Evolutionary conservation across 1,140 invertebrate genomes (phyloP).

Genomic region (Kradibia gibbosae): DNA sequence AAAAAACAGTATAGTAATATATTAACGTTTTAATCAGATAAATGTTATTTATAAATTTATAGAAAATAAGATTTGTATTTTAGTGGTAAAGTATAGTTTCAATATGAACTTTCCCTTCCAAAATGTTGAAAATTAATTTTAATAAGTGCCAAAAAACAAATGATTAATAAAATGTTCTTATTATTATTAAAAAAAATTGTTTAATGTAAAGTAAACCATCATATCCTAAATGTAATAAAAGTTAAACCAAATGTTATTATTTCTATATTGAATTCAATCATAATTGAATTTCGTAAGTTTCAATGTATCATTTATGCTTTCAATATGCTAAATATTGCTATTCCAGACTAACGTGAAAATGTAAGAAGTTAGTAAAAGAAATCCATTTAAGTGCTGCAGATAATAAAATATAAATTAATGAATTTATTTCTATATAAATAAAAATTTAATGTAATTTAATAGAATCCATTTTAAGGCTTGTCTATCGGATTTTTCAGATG

Average conservation of each 20-base stretch:
- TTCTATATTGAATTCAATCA: not conserved
- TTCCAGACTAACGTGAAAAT: not conserved
- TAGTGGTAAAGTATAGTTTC: too few species aligned
- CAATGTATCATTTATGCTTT: not conserved
- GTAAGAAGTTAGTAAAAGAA: not conserved
- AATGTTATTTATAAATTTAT: too few species aligned
- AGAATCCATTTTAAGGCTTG: not conserved
- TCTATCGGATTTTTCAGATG: not conserved
- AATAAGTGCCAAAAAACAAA: too few species aligned
- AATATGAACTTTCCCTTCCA: too few species aligned
- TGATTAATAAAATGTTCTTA: too few species aligned
- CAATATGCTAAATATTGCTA: not conserved
- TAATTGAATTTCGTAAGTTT: not conserved
- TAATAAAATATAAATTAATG: not conserved
- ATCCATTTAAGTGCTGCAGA: too few species aligned
- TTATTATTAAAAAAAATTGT: too few species aligned
- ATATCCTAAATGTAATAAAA: not conserved
- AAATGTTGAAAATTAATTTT: too few species aligned
- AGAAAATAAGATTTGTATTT: too few species aligned
- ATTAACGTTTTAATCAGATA: too few species aligned
- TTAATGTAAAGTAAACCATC: not conserved
- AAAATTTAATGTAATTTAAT: constrained; percentile 7
- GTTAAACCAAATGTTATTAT: not conserved
- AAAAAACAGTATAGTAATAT: too few species aligned
- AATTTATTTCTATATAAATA: not conserved